phyloP scores from a whole-genome alignment of 2,888 invertebrate genomes.

The Acrobasis consociella region DNA sequence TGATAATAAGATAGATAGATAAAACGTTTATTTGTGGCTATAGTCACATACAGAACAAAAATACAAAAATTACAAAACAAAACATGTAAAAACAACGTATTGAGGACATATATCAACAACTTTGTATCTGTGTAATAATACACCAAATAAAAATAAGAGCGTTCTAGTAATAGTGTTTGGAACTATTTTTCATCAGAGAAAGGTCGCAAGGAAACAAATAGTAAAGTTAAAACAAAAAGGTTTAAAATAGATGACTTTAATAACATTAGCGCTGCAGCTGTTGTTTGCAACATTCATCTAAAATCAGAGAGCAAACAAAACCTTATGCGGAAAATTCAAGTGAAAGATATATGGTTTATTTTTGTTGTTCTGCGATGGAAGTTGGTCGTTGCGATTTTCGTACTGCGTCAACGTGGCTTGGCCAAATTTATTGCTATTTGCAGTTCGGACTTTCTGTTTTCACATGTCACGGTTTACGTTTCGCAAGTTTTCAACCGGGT shows the following conservation, averaged over 20 bases:
- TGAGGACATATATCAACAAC: no score
- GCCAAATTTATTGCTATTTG: constrained; percentile 75
- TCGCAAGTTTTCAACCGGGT: constrained; percentile 43
- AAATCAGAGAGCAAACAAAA: constrained; percentile 47
- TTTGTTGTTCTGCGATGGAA: constrained; percentile 68
- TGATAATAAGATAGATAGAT: no score
- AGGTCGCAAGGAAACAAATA: background rate
- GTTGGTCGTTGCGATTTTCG: constrained; percentile 69
- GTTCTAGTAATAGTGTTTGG: background rate
- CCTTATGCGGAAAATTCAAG: constrained; percentile 55
- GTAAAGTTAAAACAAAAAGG: background rate
- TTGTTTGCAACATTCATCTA: constrained; percentile 26
- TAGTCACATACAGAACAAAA: no score
- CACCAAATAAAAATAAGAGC: background rate
- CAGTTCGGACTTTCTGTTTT: constrained; percentile 69
- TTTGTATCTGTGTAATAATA: no score
- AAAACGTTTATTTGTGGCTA: no score
- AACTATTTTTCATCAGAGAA: background rate
- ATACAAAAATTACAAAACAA: no score
- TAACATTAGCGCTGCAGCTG: constrained; percentile 20
- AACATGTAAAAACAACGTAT: no score
- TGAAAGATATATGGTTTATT: constrained; percentile 74
- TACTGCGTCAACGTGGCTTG: constrained; percentile 66
- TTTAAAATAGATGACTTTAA: constrained; percentile 17
- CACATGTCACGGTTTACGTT: constrained; percentile 62